These are phyloP conservation scores for Platanista minor DNA, from an alignment of 2,113 vertebrate genomes.

Conservation along the genomic window DNA sequence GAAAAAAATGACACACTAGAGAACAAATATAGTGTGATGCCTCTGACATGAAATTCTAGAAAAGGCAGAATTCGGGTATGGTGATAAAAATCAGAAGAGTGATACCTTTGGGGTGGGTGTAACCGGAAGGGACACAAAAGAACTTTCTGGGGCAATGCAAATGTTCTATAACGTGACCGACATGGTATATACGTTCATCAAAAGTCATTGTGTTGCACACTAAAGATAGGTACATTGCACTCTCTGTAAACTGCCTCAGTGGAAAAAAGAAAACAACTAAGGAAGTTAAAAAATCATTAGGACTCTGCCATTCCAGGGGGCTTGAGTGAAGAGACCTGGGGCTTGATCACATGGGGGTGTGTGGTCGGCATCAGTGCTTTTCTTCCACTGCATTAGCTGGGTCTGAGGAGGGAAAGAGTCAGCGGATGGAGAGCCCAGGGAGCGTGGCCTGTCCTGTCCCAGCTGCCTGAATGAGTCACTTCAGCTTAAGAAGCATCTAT, in stretches of 20 bases:
- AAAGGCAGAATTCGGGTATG: not conserved
- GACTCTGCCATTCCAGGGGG: not conserved
- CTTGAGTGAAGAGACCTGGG: no score
- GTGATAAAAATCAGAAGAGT: not conserved
- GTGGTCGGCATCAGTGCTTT: not conserved
- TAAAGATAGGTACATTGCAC: not conserved
- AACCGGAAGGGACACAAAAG: not conserved
- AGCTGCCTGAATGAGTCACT: not conserved
- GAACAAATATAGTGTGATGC: not conserved
- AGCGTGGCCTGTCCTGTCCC: not conserved
- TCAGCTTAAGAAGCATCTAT: slow-evolving; percentile 4
- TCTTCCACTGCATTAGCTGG: not conserved
- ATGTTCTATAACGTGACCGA: not conserved
- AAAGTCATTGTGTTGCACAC: not conserved
- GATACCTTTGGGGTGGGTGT: not conserved
- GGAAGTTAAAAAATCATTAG: not conserved
- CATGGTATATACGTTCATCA: not conserved
- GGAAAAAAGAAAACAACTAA: not conserved
- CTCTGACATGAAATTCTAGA: not conserved
- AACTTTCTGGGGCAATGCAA: not conserved
- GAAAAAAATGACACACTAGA: not conserved
- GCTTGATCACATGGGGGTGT: accelerated
- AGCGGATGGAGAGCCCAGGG: not conserved
- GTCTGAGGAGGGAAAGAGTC: not conserved
- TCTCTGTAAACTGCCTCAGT: not conserved